Conservation (phyloP, 2,888 invertebrate species). For the Sinohyriopsis cumingii region DNA sequence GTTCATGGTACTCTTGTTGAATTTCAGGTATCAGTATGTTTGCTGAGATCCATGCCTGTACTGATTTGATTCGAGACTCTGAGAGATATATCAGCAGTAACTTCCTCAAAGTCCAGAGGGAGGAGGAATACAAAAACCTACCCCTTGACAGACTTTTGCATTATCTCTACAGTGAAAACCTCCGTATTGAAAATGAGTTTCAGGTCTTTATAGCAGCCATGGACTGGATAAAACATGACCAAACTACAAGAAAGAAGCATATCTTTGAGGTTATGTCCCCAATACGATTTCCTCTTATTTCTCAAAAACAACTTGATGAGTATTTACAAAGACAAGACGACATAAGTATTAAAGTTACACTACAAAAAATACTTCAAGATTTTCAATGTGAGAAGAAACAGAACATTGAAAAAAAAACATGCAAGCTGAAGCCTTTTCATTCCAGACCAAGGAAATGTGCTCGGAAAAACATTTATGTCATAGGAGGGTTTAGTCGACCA, state of each 20-base stretch:
- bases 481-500: constrained; percentile 91
- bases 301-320: constrained; percentile 75
- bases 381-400: constrained; percentile 39
- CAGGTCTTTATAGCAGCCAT: constrained; percentile 85
- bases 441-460: constrained; percentile 86
- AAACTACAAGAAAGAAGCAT: constrained; percentile 83
- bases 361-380: constrained; percentile 75
- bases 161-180: constrained; percentile 87
- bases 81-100: constrained; percentile 87
- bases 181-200: constrained; percentile 90
- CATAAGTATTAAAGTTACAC: constrained; percentile 83
- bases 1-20: background rate
- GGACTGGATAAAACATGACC: constrained; percentile 89
- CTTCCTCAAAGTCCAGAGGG: constrained; percentile 85
- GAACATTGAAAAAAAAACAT: constrained; percentile 18
- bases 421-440: constrained; percentile 29
- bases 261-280: constrained; percentile 89
- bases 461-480: constrained; percentile 88
- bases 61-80: constrained; percentile 83
- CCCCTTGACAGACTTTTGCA: constrained; percentile 84
- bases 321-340: constrained; percentile 85
- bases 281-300: constrained; percentile 87
- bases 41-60: constrained; percentile 90
- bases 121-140: constrained; percentile 89
- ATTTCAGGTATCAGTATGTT: constrained; percentile 76